A percentile compares a stretch with the other conserved stretches of the same genome.
Conservation (phyloP, 2,797 vertebrate genomes). For the Tinamus major region DNA sequence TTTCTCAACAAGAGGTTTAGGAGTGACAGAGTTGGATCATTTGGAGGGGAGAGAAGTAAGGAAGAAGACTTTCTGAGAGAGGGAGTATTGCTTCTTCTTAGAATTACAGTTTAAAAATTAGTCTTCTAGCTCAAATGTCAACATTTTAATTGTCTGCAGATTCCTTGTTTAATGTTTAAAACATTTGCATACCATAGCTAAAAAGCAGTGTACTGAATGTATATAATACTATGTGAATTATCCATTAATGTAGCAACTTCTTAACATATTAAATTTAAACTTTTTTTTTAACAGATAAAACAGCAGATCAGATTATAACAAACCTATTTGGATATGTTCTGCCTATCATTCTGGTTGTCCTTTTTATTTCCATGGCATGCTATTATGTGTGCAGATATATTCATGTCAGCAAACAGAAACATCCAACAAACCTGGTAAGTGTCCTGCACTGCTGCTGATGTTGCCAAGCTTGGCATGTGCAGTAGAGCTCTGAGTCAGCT, state of each 20-base stretch:
- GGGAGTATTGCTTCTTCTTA: neutral
- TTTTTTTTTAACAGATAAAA: slow-evolving; percentile 71
- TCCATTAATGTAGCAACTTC: too few species aligned
- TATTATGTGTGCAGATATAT: slow-evolving; percentile 76
- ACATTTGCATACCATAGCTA: neutral
- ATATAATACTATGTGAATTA: neutral
- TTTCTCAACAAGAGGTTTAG: neutral
- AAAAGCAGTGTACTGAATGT: neutral
- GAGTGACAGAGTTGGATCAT: neutral
- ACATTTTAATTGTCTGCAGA: neutral
- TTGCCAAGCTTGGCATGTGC: neutral
- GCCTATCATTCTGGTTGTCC: slow-evolving; percentile 51
- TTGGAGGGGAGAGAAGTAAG: neutral
- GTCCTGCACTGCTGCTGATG: neutral
- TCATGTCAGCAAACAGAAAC: slow-evolving; percentile 72
- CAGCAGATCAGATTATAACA: slow-evolving; percentile 49
- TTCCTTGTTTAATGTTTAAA: neutral
- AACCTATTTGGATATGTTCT: slow-evolving; percentile 74
- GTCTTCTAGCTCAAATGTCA: neutral
- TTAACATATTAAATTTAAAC: neutral
- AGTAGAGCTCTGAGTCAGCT: neutral
- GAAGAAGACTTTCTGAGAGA: neutral
- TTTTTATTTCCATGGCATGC: slow-evolving; percentile 63
- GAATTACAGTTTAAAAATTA: neutral
- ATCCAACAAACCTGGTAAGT: slow-evolving; percentile 82